A percentile compares a stretch with the other conserved stretches of the same genome.
phyloP scores from a whole-genome alignment of 1,140 invertebrate genomes.

The Solenopsis fugax region DNA sequence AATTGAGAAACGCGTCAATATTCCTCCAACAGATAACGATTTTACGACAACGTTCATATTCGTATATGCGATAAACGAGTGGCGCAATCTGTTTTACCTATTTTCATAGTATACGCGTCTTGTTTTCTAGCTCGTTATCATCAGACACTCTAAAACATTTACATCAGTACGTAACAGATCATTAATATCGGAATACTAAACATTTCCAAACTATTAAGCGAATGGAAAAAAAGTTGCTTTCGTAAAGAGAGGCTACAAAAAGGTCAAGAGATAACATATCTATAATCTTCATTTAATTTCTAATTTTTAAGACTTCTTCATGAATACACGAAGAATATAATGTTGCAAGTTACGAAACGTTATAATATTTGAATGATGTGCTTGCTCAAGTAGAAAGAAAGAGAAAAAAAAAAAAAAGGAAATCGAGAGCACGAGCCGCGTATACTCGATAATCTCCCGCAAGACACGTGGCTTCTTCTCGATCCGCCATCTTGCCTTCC shows the following conservation, averaged over 20 bases:
- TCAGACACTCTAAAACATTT: not conserved
- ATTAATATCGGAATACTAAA: not conserved
- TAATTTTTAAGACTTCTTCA: not conserved
- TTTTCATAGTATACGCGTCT: constrained; percentile 26
- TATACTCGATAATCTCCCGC: not conserved
- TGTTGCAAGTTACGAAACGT: not conserved
- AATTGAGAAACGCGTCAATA: constrained; percentile 36
- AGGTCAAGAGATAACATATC: not conserved
- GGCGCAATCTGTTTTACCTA: constrained; percentile 21
- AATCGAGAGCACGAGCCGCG: not conserved
- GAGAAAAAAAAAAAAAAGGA: too few species aligned
- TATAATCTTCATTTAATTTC: not conserved
- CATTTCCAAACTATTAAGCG: not conserved
- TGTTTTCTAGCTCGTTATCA: constrained; percentile 39
- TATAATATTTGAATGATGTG: not conserved
- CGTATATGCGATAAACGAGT: not conserved
- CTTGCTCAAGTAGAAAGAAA: not conserved
- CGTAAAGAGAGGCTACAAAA: not conserved
- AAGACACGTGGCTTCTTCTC: constrained; percentile 33
- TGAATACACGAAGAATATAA: not conserved
- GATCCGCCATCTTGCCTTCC: constrained; percentile 42
- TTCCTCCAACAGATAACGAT: constrained; percentile 26
- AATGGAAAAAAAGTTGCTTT: not conserved
- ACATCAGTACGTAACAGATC: not conserved
- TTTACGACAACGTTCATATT: not conserved